Percentiles rank a stretch among this genome's conserved stretches.
These are phyloP conservation scores for Drosophila quadrilineata DNA, from an alignment of 1,140 invertebrate genomes.

Conservation along the genomic window DNA sequence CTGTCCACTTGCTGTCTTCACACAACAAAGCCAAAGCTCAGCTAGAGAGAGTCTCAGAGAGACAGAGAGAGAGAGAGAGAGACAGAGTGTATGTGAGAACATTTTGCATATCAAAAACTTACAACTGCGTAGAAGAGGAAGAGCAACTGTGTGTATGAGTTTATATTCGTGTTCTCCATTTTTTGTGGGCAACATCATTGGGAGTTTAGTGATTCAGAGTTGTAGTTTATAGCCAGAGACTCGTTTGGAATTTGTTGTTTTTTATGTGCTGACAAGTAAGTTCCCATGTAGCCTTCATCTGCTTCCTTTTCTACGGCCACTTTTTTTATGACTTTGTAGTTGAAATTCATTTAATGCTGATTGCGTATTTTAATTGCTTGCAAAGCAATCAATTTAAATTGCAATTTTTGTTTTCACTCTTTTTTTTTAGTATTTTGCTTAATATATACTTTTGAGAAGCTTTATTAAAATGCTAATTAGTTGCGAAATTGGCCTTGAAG, in stretches of 20 bases:
- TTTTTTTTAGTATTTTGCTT: no score
- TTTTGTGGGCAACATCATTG: not conserved
- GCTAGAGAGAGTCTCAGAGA: no score
- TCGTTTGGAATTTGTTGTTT: slow-evolving; percentile 1
- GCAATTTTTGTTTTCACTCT: no score
- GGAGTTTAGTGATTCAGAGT: slow-evolving; percentile 10
- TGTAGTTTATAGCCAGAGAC: slow-evolving; percentile 18
- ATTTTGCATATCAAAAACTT: no score
- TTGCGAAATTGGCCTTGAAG: slow-evolving; percentile 4
- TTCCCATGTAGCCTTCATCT: no score
- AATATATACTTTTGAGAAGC: no score
- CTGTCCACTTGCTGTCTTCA: slow-evolving; percentile 20
- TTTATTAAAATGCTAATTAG: not conserved
- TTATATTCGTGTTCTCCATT: not conserved
- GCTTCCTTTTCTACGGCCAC: no score
- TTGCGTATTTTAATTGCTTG: no score
- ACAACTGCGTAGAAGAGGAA: no score
- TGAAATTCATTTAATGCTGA: slow-evolving; percentile 26
- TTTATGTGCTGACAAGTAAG: slow-evolving; percentile 26
- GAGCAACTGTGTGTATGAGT: no score
- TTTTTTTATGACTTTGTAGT: not conserved
- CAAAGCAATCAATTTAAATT: slow-evolving; percentile 6
- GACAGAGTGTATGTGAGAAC: no score
- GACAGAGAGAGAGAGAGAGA: no score
- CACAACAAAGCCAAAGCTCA: slow-evolving; percentile 6